These are phyloP conservation scores for Beris morrisii DNA, from an alignment of 2,888 invertebrate genomes.

Conservation along the genomic window DNA sequence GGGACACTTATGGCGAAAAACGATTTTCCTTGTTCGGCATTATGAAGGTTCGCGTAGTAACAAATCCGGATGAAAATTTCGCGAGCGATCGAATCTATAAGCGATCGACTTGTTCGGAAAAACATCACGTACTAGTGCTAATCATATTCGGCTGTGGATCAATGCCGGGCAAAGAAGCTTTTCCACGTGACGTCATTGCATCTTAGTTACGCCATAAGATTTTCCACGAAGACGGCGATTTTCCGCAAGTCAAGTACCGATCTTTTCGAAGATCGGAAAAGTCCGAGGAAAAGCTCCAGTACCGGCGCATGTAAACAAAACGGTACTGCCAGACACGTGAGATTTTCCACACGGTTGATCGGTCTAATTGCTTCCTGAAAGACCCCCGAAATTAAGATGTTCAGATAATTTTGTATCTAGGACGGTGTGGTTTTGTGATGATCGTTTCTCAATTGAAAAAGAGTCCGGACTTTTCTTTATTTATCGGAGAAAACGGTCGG, in stretches of 20 bases:
- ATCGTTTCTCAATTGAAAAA: no score
- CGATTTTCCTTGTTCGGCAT: not conserved
- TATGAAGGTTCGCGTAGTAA: not conserved
- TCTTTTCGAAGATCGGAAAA: conserved; percentile 10
- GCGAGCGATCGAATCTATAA: not conserved
- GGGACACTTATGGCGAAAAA: not conserved
- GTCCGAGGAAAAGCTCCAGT: no score
- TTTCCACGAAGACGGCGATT: not conserved
- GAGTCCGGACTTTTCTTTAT: no score
- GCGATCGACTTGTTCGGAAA: conserved; percentile 20
- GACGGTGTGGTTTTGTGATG: no score
- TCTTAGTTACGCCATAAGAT: conserved; percentile 10
- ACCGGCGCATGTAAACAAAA: no score
- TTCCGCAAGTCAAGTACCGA: not conserved
- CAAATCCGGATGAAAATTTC: not conserved
- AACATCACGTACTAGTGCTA: conserved; percentile 16
- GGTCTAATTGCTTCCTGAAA: no score
- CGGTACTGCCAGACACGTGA: no score
- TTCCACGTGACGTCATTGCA: conserved; percentile 21
- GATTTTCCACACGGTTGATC: no score
- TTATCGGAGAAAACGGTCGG: no score
- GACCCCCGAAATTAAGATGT: no score
- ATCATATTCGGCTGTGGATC: conserved; percentile 3
- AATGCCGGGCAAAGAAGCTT: conserved; percentile 1
- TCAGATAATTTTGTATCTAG: no score